phyloP scores from a whole-genome alignment of 1,140 invertebrate species.

The Rhagoletis pomonella region DNA sequence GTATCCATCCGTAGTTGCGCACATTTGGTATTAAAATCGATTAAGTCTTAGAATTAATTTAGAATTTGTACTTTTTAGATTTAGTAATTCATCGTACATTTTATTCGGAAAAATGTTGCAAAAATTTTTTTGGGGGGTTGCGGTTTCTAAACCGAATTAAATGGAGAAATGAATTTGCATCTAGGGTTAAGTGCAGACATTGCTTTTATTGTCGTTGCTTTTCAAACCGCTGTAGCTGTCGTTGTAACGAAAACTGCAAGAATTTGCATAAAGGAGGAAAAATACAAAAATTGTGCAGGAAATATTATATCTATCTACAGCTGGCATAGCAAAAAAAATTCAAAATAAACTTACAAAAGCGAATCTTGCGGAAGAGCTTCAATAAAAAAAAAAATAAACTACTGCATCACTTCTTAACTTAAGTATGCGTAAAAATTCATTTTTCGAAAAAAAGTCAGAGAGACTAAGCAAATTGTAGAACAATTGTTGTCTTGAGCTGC shows the following conservation, averaged over 20 bases:
- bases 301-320: background rate
- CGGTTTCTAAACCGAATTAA: background rate
- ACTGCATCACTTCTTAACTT: background rate
- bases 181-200: too few relatives aligned
- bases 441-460: background rate
- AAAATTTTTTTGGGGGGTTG: background rate
- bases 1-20: too few relatives aligned
- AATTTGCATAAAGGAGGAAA: constrained; percentile 5
- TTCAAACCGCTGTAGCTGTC: too few relatives aligned
- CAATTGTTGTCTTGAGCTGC: background rate
- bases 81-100: too few relatives aligned
- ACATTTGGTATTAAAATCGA: too few relatives aligned
- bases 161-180: background rate
- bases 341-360: too few relatives aligned
- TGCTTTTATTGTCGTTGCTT: too few relatives aligned
- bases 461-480: background rate
- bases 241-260: background rate
- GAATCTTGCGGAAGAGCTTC: background rate
- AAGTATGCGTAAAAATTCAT: background rate
- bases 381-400: background rate
- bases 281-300: background rate
- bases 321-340: background rate
- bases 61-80: too few relatives aligned
- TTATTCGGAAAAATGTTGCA: too few relatives aligned
- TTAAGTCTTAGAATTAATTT: too few relatives aligned